A percentile compares a stretch with the other conserved stretches of the same genome.
Evolutionary conservation across 2,888 invertebrate species (phyloP).

Genomic region (Lobophora halterata): DNA sequence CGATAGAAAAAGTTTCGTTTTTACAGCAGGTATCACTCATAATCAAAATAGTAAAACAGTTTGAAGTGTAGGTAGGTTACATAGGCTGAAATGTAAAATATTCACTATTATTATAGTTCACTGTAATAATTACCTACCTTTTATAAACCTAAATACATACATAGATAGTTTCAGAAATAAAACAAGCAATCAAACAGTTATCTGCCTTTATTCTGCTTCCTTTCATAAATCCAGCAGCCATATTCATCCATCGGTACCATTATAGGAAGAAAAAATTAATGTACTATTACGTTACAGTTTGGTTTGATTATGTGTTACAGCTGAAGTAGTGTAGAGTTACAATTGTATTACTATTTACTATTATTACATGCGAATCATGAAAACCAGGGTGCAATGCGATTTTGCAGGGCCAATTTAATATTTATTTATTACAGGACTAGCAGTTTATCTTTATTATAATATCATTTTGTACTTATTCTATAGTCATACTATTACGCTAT

Average conservation of each 20-base stretch:
- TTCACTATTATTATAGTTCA: too few relatives aligned
- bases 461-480: conserved; percentile 75
- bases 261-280: conserved; percentile 79
- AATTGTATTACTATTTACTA: conserved; percentile 73
- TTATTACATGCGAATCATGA: conserved; percentile 76
- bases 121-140: too few relatives aligned
- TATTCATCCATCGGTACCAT: conserved; percentile 78
- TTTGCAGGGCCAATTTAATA: conserved; percentile 56
- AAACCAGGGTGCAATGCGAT: conserved; percentile 78
- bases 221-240: conserved; percentile 77
- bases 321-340: conserved; percentile 76
- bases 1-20: too few relatives aligned
- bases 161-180: conserved; percentile 54
- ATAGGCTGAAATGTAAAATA: too few relatives aligned
- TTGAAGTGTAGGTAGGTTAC: too few relatives aligned
- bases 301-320: conserved; percentile 80
- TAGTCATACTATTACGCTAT: conserved; percentile 74
- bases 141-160: too few relatives aligned
- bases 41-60: too few relatives aligned
- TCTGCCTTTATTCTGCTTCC: conserved; percentile 78
- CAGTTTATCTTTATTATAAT: conserved; percentile 72
- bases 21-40: too few relatives aligned
- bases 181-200: conserved; percentile 78
- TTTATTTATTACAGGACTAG: conserved; percentile 72
- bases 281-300: conserved; percentile 78